These are phyloP conservation scores for Autographa pulchrina DNA, from an alignment of 2,888 invertebrate species.

Conservation along the genomic window DNA sequence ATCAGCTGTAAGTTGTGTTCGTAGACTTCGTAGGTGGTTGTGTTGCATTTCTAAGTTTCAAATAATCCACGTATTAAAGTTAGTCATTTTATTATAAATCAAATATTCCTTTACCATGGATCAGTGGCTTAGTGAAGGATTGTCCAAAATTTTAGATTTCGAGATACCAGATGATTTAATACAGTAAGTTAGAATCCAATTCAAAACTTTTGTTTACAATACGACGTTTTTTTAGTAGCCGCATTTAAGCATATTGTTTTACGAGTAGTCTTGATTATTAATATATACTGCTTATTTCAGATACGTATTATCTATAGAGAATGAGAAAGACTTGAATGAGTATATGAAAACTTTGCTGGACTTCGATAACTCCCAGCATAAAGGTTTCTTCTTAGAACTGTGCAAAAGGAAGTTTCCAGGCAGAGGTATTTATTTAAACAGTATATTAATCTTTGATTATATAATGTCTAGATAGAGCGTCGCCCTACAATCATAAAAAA, in stretches of 20 bases:
- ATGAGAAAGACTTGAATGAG: slow-evolving; percentile 92
- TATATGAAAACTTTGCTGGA: slow-evolving; percentile 94
- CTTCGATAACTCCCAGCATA: slow-evolving; percentile 91
- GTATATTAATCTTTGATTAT: too few relatives aligned
- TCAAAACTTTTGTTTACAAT: neutral
- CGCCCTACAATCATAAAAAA: too few relatives aligned
- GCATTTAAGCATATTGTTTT: neutral
- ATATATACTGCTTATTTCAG: slow-evolving; percentile 81
- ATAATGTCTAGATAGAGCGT: too few relatives aligned
- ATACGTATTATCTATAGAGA: slow-evolving; percentile 92
- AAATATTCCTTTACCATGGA: slow-evolving; percentile 84
- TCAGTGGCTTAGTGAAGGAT: slow-evolving; percentile 90
- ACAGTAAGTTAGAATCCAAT: slow-evolving; percentile 81
- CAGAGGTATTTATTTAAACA: slow-evolving; percentile 65
- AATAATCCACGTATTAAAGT: slow-evolving; percentile 31
- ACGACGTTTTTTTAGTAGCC: neutral
- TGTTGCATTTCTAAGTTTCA: slow-evolving; percentile 1
- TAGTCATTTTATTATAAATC: neutral
- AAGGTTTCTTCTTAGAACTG: slow-evolving; percentile 91
- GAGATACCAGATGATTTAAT: slow-evolving; percentile 92
- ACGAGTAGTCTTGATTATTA: neutral
- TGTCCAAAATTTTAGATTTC: slow-evolving; percentile 91
- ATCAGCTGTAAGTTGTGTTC: slow-evolving; percentile 35
- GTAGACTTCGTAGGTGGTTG: neutral
- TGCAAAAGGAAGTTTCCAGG: slow-evolving; percentile 86